These are phyloP conservation scores for Oncorhynchus nerka DNA, from an alignment of 2,113 vertebrate species.

Conservation along the genomic window DNA sequence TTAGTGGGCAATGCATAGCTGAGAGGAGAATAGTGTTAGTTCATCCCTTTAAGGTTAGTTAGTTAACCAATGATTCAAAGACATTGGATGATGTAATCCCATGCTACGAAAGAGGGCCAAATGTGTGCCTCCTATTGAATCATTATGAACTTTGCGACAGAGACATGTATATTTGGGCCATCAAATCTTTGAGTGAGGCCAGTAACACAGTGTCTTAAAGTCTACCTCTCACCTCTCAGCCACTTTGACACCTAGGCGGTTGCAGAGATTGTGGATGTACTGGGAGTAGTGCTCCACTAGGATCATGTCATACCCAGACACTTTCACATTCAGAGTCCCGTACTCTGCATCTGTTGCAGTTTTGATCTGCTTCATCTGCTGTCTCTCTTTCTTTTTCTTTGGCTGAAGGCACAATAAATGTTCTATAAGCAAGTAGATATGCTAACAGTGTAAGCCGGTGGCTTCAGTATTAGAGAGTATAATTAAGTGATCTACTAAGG, in stretches of 20 bases:
- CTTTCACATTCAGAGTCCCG: constrained; percentile 80
- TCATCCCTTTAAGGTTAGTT: neutral
- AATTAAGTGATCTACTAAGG: neutral
- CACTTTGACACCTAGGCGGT: constrained; percentile 76
- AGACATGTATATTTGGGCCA: neutral
- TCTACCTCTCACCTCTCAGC: constrained; percentile 74
- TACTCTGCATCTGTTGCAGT: constrained; percentile 72
- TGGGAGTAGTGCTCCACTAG: constrained; percentile 84
- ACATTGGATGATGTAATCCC: too few relatives aligned
- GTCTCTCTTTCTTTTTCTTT: constrained; percentile 77
- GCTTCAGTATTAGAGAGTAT: neutral
- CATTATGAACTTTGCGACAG: neutral
- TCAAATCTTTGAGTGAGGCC: neutral
- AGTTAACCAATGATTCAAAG: neutral
- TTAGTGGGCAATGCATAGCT: constrained; percentile 90
- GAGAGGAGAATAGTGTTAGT: neutral
- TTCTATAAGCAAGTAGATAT: neutral
- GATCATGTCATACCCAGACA: constrained; percentile 88
- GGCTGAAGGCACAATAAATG: constrained; percentile 51
- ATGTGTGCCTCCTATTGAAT: too few relatives aligned
- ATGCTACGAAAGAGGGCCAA: neutral
- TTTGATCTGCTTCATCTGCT: constrained; percentile 74
- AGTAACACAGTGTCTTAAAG: neutral
- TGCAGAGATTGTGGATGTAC: constrained; percentile 88
- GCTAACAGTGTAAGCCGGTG: neutral